A percentile compares a stretch with the other conserved stretches of the same genome.
Evolutionary conservation across 2,113 vertebrate genomes (phyloP).

Genomic region (Catharus fuscescens): DNA sequence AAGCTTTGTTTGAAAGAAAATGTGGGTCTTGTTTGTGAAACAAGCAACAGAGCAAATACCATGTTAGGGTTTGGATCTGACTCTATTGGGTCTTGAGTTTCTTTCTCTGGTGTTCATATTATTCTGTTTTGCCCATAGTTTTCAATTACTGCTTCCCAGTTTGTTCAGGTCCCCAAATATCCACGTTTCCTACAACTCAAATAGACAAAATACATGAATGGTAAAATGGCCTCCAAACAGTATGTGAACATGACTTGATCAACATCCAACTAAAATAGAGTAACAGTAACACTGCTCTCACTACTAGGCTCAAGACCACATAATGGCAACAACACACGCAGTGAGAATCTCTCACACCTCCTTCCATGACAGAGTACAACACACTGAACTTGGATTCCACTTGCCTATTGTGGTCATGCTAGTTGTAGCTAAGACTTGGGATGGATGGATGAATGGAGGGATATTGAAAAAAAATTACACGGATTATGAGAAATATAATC

Average conservation of each 20-base stretch:
- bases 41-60: fast-evolving
- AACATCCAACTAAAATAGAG: not conserved
- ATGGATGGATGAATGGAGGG: not conserved
- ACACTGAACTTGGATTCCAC: not conserved
- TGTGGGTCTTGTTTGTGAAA: not conserved
- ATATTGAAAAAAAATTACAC: not conserved
- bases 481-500: not conserved
- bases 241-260: fast-evolving
- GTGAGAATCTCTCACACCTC: no score
- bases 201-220: not conserved
- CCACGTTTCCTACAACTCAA: not conserved
- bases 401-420: not conserved
- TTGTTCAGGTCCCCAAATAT: not conserved
- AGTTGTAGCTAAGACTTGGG: not conserved
- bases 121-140: not conserved
- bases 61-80: not conserved
- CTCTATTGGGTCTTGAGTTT: not conserved
- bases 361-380: not conserved
- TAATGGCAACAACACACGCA: not conserved
- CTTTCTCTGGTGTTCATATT: not conserved
- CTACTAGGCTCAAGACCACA: not conserved
- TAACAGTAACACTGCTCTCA: not conserved
- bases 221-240: not conserved
- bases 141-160: not conserved
- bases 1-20: not conserved